Base-by-base conservation (phyloP, 2,113 vertebrate genomes). In the Proteles cristata region DNA sequence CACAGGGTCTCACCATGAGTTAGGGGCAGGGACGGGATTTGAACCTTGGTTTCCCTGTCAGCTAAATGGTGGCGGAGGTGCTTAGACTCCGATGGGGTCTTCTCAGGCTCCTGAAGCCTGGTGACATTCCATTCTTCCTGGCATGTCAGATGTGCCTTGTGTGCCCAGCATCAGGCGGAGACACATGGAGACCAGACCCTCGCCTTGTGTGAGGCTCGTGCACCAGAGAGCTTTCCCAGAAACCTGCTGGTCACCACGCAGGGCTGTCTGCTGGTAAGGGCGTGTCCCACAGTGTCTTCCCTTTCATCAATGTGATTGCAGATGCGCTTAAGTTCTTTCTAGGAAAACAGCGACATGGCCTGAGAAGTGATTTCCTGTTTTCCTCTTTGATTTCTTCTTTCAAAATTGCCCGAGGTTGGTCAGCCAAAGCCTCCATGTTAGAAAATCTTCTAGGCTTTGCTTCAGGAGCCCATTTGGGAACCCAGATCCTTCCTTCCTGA, bases 351-450 rank as follows among this genome's bases (percentile, higher is more conserved):
- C 11, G 17, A 68, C 83, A 55, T 25, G 11, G 45, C 73, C 16
- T 12, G n/a, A 94, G 50, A 84, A 48, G 33, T 21, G 17, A 39
- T 73, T 96, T 94, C 81, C 94, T 97, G 53, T 85, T 88, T 83
- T 93, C 63, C 95, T 90, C 53, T 84, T 95, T 31, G 2, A n/a
- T 74, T 93, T 58, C 35, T 73, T 86, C 28, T 81, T 95, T 84
- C 4, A 19, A 8, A 93, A 48, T 94, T 55, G 79, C 43, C 39
- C 11, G 5, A 81, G 33, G 25, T 35, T 76, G 88, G 31, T 48
- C 69, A 45, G 4, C 39, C 4, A 43, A 92, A 69, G 35, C 26
- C 8, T 84, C 55, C 33, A 50, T 5, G 7, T 79, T 61, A 85
- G n/a, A 53, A n/a, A 61, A 45, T 50, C 35, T 83, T 31, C 26